Evolutionary conservation across 2,113 vertebrate genomes (phyloP), one percentile per base, ranked within the genome.

Genomic region (Burhinus bistriatus): DNA sequence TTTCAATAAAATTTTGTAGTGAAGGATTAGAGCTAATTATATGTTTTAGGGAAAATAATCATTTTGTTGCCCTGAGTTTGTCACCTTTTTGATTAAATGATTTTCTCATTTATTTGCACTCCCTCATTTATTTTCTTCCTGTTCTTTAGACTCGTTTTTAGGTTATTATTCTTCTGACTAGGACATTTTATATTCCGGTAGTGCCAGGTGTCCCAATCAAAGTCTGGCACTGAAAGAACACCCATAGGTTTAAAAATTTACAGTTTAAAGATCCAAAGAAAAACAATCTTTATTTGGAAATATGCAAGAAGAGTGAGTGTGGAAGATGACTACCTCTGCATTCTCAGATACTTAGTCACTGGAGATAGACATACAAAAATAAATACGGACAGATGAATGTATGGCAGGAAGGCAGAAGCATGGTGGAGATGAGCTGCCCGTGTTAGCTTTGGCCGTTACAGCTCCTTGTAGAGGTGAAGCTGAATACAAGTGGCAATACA

Each of bases 31-130:
- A 89, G 51, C 25, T 88, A 66, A 95, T 94, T 61, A 57, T 40
- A 57, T 51, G 36, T 76, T 88, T 80, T 87, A 49, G 51, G 34
- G 49, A 75, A 90, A 92, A 83, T 77, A 86, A 86, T 88, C 0
- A 45, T 73, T 90, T 59, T 81, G 76, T 72, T 92, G 49, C 83
- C 83, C 52, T 78, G 83, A 75, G 25, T 83, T 89, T 87, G 32
- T 58, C 52, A 61, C 54, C 54, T 83, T 72, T 57, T 45, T 83
- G 62, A 90, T 90, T 77, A 87, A 58, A 58, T 54, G 9, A 62
- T 89, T 94, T 77, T 70, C 76, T 49, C n/a, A 29, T 78, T 57
- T 79, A 30, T 91, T 81, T 83, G 64, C 36, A 15, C 15, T 71
- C 34, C 14, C 27, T 45, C 15, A 1, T 70, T 75, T 78, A 55